Evolutionary conservation across 2,113 vertebrate species (phyloP).

Genomic region (Ageneiosus marmoratus): DNA sequence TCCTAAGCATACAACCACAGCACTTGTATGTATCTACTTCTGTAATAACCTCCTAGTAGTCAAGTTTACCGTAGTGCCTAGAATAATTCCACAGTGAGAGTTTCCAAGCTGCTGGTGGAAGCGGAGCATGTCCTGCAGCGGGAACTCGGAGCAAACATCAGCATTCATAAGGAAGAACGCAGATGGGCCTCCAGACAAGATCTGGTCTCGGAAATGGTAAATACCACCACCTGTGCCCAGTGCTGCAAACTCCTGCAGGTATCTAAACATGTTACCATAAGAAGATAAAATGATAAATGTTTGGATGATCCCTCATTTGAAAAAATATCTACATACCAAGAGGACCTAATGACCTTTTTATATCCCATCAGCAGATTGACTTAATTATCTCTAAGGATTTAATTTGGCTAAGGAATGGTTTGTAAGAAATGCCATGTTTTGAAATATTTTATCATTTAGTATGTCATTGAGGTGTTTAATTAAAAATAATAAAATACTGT

Average conservation of each 20-base stretch:
- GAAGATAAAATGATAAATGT: neutral
- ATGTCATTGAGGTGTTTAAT: too few relatives aligned
- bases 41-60: neutral
- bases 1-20: neutral
- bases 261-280: slow-evolving; percentile 69
- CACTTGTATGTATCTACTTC: neutral
- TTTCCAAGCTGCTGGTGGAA: slow-evolving; percentile 78
- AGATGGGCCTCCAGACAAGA: slow-evolving; percentile 86
- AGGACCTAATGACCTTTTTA: neutral
- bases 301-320: neutral
- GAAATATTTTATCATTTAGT: neutral
- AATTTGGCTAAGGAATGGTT: neutral
- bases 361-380: neutral
- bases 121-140: slow-evolving; percentile 86
- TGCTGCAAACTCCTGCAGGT: slow-evolving; percentile 92
- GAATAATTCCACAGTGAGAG: slow-evolving; percentile 83
- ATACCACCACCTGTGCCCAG: slow-evolving; percentile 94
- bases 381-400: neutral
- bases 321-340: neutral
- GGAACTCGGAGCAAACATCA: slow-evolving; percentile 93
- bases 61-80: slow-evolving; percentile 87
- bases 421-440: neutral
- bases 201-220: slow-evolving; percentile 98
- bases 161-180: slow-evolving; percentile 97
- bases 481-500: too few relatives aligned